Conservation (phyloP, 2,797 vertebrate species). For the Liasis olivaceus region DNA sequence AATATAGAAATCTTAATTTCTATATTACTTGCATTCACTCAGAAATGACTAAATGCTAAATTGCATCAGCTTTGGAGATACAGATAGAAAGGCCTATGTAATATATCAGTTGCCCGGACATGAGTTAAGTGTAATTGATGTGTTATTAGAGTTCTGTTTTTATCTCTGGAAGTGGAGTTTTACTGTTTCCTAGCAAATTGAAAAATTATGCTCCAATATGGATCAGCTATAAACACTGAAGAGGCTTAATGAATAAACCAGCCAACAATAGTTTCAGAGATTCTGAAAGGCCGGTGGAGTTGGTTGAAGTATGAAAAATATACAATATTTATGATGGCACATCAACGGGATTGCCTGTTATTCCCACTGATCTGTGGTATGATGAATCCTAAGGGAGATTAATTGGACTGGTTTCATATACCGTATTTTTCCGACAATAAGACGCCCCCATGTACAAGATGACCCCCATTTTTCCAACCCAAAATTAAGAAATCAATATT, state of each 20-base stretch:
- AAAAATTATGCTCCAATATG: not conserved
- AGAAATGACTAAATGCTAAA: not conserved
- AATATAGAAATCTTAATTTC: slow-evolving; percentile 27
- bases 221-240: not conserved
- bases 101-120: not conserved
- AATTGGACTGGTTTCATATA: not conserved
- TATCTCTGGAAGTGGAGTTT: not conserved
- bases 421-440: no score
- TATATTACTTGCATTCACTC: slow-evolving; percentile 1
- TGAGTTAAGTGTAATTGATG: not conserved
- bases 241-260: not conserved
- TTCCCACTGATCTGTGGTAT: not conserved
- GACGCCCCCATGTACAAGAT: no score
- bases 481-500: no score
- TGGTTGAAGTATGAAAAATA: not conserved
- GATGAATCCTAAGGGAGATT: not conserved
- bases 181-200: not conserved
- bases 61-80: slow-evolving; percentile 37
- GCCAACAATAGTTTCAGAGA: not conserved
- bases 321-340: not conserved
- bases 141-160: not conserved
- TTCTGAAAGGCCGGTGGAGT: not conserved
- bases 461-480: no score
- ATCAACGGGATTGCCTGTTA: not conserved
- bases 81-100: not conserved